phyloP scores from a whole-genome alignment of 1,140 invertebrate genomes.

The Drosophila arawakana region DNA sequence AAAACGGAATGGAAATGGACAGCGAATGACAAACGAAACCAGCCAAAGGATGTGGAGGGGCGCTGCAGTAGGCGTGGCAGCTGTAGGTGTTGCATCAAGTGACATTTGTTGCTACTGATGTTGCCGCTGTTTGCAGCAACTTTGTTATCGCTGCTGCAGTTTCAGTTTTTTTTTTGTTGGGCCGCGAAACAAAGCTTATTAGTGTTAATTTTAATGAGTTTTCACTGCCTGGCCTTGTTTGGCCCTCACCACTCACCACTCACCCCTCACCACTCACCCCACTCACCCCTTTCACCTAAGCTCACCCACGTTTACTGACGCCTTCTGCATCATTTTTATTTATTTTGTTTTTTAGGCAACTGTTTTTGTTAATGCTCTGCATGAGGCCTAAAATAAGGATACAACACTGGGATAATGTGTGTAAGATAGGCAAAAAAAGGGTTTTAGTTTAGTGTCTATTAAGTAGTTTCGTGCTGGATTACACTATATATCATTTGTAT shows the following conservation, averaged over 20 bases:
- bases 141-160: constrained; percentile 44
- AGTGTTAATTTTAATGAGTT: constrained; percentile 69
- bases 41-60: constrained; percentile 22
- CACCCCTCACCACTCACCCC: too few species aligned
- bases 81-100: constrained; percentile 43
- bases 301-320: neutral
- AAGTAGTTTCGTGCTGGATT: neutral
- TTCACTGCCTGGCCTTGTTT: constrained; percentile 53
- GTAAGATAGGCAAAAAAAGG: neutral
- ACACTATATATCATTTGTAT: neutral
- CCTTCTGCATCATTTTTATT: constrained; percentile 5
- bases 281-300: neutral
- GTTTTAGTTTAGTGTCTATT: neutral
- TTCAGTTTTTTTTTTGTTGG: constrained; percentile 36
- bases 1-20: constrained; percentile 37
- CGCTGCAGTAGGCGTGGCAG: neutral
- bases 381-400: neutral
- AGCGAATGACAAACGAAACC: constrained; percentile 54
- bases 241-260: neutral
- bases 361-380: constrained; percentile 3
- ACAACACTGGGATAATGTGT: neutral
- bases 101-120: constrained; percentile 49
- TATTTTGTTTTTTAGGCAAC: neutral
- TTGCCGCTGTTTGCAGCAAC: constrained; percentile 46
- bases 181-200: constrained; percentile 58